Conservation (phyloP, 2,888 invertebrate species). For the Eupithecia tripunctaria region DNA sequence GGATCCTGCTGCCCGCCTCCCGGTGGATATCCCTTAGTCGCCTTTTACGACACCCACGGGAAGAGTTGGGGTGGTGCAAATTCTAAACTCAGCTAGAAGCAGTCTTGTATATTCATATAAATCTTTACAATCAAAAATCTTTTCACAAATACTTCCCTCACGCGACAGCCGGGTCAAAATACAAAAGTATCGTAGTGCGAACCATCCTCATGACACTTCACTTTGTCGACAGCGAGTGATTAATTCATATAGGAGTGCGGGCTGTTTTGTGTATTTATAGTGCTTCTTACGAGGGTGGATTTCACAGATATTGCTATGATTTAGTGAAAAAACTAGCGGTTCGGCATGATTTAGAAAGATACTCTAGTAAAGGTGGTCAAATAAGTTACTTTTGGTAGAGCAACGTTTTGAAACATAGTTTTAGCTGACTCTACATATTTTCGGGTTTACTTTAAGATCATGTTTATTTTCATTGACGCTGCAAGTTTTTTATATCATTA, state of each 20-base stretch:
- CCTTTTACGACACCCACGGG: no score
- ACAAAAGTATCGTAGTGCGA: constrained; percentile 46
- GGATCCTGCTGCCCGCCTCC: no score
- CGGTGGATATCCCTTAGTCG: no score
- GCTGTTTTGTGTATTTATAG: constrained; percentile 43
- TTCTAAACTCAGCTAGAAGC: no score
- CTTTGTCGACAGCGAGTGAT: constrained; percentile 71
- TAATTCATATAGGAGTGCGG: constrained; percentile 67
- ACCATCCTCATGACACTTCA: constrained; percentile 71
- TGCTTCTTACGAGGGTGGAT: constrained; percentile 25
- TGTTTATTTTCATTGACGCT: background rate
- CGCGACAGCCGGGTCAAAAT: background rate
- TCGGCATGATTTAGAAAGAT: background rate
- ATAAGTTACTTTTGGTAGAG: background rate
- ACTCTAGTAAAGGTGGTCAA: background rate
- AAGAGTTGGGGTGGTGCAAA: no score
- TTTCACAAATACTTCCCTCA: background rate
- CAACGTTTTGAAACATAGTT: background rate
- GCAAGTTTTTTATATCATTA: background rate
- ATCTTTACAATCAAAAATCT: no score
- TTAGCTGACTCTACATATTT: background rate
- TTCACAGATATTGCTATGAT: constrained; percentile 30
- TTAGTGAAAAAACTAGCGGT: background rate
- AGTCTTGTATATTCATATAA: no score
- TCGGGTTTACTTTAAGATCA: background rate